These are phyloP conservation scores for Pachliopta kotzebuea DNA, from an alignment of 2,888 invertebrate species.

Conservation along the genomic window DNA sequence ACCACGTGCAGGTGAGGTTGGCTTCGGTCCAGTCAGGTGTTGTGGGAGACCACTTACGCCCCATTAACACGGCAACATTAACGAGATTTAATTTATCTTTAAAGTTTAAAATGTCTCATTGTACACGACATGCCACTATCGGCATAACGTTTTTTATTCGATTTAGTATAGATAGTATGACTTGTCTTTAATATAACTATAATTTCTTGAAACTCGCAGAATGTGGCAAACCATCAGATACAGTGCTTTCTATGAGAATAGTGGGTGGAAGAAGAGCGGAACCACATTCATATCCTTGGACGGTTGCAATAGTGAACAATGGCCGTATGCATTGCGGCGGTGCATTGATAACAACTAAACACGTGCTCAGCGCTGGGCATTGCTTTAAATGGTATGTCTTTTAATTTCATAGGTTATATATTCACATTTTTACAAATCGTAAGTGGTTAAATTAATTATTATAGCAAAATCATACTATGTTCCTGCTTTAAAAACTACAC, in stretches of 20 bases:
- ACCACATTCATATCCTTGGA: conserved; percentile 80
- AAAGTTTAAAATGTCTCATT: background rate
- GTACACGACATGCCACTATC: background rate
- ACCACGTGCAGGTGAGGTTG: too few relatives aligned
- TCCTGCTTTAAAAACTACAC: background rate
- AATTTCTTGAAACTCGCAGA: conserved; percentile 51
- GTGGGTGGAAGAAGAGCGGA: conserved; percentile 74
- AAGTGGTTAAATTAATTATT: background rate
- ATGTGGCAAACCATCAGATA: conserved; percentile 77
- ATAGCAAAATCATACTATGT: background rate
- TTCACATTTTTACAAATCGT: background rate
- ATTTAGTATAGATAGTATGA: too few relatives aligned
- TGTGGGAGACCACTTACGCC: too few relatives aligned
- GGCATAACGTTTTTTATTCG: background rate
- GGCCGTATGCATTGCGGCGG: conserved; percentile 76
- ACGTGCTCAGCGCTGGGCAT: conserved; percentile 80
- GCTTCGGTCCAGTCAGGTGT: too few relatives aligned
- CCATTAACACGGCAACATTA: too few relatives aligned
- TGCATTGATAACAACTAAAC: conserved; percentile 75
- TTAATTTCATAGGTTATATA: background rate
- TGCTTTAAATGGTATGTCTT: conserved; percentile 76
- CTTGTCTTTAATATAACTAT: background rate
- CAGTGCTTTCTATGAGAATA: conserved; percentile 82
- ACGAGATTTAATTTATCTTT: too few relatives aligned
- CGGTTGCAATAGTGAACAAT: conserved; percentile 72